Percentiles rank a stretch among this genome's conserved stretches.
Conservation (phyloP, 2,113 vertebrate genomes). For the Periophthalmodon schlosseri region DNA sequence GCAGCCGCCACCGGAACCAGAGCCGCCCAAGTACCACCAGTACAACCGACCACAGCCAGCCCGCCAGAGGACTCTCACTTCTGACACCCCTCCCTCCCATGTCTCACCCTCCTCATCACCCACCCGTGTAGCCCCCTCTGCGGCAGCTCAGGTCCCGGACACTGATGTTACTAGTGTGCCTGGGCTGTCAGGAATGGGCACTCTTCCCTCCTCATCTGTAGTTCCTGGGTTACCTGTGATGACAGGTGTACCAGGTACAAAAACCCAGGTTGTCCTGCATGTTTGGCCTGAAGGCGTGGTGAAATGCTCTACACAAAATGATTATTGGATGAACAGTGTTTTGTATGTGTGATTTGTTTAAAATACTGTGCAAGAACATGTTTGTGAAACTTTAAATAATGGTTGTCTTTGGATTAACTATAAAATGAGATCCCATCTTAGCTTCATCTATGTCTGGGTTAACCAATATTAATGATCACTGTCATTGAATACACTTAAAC, state of each 20-base stretch:
- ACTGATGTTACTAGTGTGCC: conserved; percentile 1
- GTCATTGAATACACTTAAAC: not conserved
- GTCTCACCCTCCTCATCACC: conserved; percentile 17
- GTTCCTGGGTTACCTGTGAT: conserved; percentile 64
- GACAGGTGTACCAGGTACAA: conserved; percentile 67
- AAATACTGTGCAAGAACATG: not conserved
- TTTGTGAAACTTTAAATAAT: not conserved
- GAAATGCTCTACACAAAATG: not conserved
- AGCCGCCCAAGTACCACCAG: conserved; percentile 50
- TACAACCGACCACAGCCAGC: conserved; percentile 59
- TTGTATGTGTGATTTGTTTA: not conserved
- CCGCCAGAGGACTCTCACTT: conserved; percentile 22
- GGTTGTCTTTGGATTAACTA: not conserved
- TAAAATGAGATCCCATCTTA: not conserved
- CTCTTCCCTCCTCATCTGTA: conserved; percentile 46
- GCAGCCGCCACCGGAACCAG: not conserved
- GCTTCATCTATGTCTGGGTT: not conserved
- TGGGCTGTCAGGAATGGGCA: conserved; percentile 30
- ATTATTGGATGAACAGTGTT: not conserved
- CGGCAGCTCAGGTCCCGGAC: not conserved
- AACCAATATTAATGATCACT: not conserved
- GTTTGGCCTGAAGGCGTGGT: conserved; percentile 64
- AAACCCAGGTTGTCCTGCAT: conserved; percentile 37
- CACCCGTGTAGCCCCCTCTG: not conserved
- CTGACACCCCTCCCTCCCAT: conserved; percentile 20